phyloP scores from a whole-genome alignment of 1,140 invertebrate genomes.

The Zaprionus inermis region DNA sequence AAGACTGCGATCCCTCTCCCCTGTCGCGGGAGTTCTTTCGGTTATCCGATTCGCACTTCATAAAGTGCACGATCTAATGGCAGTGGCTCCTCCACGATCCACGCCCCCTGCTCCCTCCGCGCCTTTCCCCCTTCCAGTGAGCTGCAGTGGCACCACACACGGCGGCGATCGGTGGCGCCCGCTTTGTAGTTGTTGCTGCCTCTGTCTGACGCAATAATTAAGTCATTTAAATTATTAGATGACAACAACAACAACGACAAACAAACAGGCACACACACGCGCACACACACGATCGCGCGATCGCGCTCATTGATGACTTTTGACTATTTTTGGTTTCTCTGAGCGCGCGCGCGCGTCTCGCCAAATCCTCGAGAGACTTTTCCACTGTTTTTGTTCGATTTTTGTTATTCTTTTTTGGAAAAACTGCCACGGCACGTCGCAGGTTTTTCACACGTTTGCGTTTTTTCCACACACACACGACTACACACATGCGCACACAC shows the following conservation, averaged over 20 bases:
- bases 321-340: slow-evolving; percentile 58
- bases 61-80: slow-evolving; percentile 74
- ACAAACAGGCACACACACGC: slow-evolving; percentile 8
- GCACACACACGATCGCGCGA: slow-evolving; percentile 25
- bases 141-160: slow-evolving; percentile 43
- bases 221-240: slow-evolving; percentile 82
- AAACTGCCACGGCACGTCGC: slow-evolving; percentile 26
- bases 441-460: slow-evolving; percentile 74
- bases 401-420: slow-evolving; percentile 25
- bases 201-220: slow-evolving; percentile 80
- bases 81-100: too few relatives aligned
- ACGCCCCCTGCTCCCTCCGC: slow-evolving; percentile 11
- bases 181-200: slow-evolving; percentile 52
- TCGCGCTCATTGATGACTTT: slow-evolving; percentile 53
- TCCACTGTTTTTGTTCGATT: background rate
- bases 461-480: slow-evolving; percentile 59
- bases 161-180: slow-evolving; percentile 52
- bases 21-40: background rate
- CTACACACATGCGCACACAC: slow-evolving; percentile 34
- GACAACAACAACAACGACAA: slow-evolving; percentile 63
- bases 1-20: background rate
- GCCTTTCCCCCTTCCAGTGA: background rate
- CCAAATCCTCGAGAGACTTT: slow-evolving; percentile 73
- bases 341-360: slow-evolving; percentile 39
- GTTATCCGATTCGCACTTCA: slow-evolving; percentile 73